Evolutionary conservation across 1,140 invertebrate species (phyloP).

Genomic region (Drosophila melanogaster): DNA sequence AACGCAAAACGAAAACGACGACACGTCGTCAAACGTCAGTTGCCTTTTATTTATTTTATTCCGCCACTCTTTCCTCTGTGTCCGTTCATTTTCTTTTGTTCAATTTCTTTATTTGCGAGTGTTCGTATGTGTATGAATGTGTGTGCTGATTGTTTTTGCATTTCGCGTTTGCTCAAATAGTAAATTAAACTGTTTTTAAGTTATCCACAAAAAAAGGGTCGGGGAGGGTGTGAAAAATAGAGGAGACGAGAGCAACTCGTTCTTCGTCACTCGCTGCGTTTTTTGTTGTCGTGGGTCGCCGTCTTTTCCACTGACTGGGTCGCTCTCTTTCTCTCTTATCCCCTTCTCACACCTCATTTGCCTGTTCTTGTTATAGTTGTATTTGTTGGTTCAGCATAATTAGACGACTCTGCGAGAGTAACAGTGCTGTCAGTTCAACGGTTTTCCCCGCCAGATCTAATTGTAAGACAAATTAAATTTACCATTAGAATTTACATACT

Average conservation of each 20-base stretch:
- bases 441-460: slow-evolving; percentile 14
- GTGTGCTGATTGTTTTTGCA: slow-evolving; percentile 56
- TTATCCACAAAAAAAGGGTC: slow-evolving; percentile 3
- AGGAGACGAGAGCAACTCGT: slow-evolving; percentile 26
- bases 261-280: slow-evolving; percentile 58
- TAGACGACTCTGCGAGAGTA: slow-evolving; percentile 33
- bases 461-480: slow-evolving; percentile 6
- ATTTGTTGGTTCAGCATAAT: slow-evolving; percentile 41
- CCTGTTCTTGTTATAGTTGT: slow-evolving; percentile 12
- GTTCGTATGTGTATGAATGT: slow-evolving; percentile 21
- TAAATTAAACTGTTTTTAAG: slow-evolving; percentile 53
- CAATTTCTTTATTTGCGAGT: slow-evolving; percentile 11
- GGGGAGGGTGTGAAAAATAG: slow-evolving; percentile 32
- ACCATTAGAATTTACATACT: neutral
- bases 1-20: slow-evolving; percentile 37
- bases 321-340: slow-evolving; percentile 25
- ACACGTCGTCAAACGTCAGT: slow-evolving; percentile 74
- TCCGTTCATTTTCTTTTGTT: slow-evolving; percentile 27
- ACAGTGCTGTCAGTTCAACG: neutral
- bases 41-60: slow-evolving; percentile 59
- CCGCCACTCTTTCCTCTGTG: slow-evolving; percentile 29
- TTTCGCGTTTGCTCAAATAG: slow-evolving; percentile 53
- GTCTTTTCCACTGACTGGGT: slow-evolving; percentile 34
- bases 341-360: slow-evolving; percentile 8
- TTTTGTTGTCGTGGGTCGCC: slow-evolving; percentile 74